Evolutionary conservation across 2,113 vertebrate species (phyloP), one percentile per base, ranked within the genome.

Genomic region (Ellobius talpinus): DNA sequence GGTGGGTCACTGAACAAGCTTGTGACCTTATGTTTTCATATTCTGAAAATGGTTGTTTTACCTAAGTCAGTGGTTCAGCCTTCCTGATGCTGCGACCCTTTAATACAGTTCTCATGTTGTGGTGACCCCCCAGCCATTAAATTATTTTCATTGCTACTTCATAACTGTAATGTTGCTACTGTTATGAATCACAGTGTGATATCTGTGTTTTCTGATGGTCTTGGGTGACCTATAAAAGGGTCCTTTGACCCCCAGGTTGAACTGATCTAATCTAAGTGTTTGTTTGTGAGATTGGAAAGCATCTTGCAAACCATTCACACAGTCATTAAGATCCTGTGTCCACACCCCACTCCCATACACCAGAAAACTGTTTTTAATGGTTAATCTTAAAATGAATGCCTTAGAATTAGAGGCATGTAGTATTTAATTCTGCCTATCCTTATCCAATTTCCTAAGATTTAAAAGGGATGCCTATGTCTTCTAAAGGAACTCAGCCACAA

Each of bases 321-420:
- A 77, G n/a, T 93, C 79, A 65, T 0, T 76, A 45, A 65, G 45
- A 88, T 90, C 50, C 4, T 76, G 42, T 79, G 26, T 72, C 84
- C 88, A 87, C 16, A 61, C 82, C 87, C 87, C 88, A 70, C 17
- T 58, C 58, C 58, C 29, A 21, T 31, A 29, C 29, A 45, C 89
- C 89, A 58, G 84, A 94, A 97, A 95, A 33, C 78, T 93, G 16
- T 79, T 91, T 91, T 93, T 76, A 85, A 85, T 89, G 33, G 23
- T 82, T 21, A 89, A 50, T 81, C 26, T 92, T 95, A 95, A 96
- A 96, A 92, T 92, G 65, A 90, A 2, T 92, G 78, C 90, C 90
- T 93, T 97, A 90, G 70, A 94, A 73, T 90, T 96, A 45, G 78
- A 81, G 29, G 50, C 26, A 47, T 74, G 12, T 87, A 72, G 29